phyloP scores from a whole-genome alignment of 2,113 vertebrate genomes.

The Bos indicus region DNA sequence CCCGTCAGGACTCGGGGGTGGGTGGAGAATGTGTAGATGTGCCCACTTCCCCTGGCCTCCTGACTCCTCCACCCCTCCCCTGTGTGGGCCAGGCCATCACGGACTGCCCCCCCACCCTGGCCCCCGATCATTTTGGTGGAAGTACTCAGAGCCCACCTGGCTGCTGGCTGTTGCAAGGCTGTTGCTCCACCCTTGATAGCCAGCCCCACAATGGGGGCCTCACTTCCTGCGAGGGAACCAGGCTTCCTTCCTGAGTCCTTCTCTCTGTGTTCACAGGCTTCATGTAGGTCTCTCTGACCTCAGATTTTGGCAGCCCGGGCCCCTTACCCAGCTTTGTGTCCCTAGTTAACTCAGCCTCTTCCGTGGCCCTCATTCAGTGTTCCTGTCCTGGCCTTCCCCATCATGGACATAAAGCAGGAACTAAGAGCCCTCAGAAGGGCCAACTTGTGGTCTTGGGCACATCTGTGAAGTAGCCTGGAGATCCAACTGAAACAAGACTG shows the following conservation, averaged over 20 bases:
- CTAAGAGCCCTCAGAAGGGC: background rate
- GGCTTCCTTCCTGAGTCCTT: background rate
- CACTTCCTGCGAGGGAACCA: too few relatives aligned
- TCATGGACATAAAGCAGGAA: background rate
- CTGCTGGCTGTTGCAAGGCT: background rate
- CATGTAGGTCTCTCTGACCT: background rate
- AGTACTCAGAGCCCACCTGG: background rate
- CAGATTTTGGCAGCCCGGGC: background rate
- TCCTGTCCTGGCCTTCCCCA: background rate
- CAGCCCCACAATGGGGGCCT: background rate
- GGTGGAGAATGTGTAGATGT: too few relatives aligned
- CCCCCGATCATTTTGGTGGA: background rate
- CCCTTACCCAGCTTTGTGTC: background rate
- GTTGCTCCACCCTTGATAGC: background rate
- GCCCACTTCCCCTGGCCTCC: background rate
- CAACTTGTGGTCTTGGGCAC: background rate
- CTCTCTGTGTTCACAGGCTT: background rate
- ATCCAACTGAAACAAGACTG: background rate
- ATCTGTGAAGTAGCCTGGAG: background rate
- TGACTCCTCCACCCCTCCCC: background rate
- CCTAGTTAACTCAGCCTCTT: background rate
- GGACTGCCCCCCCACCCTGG: accelerated
- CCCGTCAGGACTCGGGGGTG: background rate
- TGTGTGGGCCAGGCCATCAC: background rate
- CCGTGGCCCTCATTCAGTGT: background rate